Conservation (phyloP, 2,113 vertebrate species). For the Octodon degus region DNA sequence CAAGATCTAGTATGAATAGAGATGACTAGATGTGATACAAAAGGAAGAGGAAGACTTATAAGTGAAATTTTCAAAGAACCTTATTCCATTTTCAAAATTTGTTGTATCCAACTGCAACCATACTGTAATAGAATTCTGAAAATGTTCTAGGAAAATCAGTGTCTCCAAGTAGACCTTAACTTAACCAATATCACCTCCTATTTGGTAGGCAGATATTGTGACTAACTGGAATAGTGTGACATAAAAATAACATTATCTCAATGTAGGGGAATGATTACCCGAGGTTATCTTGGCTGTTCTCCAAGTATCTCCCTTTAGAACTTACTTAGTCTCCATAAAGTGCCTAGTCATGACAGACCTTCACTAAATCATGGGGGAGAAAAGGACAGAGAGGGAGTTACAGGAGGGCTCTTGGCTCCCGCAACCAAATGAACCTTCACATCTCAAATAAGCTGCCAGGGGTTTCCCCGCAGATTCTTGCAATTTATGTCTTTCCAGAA, state of each 20-base stretch:
- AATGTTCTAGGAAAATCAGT: neutral
- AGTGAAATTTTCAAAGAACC: neutral
- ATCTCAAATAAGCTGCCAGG: neutral
- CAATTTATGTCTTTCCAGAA: neutral
- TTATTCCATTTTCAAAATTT: neutral
- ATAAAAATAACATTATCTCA: neutral
- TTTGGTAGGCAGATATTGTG: neutral
- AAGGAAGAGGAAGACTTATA: neutral
- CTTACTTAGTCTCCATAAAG: neutral
- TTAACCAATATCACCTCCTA: neutral
- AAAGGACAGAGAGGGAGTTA: neutral
- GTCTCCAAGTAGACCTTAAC: neutral
- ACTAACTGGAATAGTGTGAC: neutral
- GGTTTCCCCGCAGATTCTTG: neutral
- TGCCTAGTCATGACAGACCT: neutral
- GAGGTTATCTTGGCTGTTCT: neutral
- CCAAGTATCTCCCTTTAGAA: neutral
- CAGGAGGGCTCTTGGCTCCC: neutral
- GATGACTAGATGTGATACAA: neutral
- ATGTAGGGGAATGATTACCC: neutral
- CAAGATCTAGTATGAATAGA: neutral
- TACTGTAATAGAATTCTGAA: neutral
- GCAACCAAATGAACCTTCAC: accelerated
- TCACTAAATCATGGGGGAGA: neutral
- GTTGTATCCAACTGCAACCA: neutral